Conservation (phyloP, 1,140 invertebrate species). For the Pemphigus obesinymphae region DNA sequence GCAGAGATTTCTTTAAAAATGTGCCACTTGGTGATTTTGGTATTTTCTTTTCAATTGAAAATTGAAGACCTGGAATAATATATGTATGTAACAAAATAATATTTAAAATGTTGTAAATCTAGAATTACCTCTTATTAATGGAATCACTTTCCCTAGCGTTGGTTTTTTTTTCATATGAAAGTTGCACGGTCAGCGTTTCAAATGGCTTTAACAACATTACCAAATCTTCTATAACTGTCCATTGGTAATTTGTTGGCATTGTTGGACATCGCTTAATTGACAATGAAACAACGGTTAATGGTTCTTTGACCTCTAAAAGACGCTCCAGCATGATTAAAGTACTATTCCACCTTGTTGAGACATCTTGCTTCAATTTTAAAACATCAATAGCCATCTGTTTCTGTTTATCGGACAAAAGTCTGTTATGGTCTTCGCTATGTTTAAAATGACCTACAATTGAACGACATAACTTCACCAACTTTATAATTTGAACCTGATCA, state of each 20-base stretch:
- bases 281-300: background rate
- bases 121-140: background rate
- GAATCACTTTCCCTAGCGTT: background rate
- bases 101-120: background rate
- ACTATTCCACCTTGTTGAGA: background rate
- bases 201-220: background rate
- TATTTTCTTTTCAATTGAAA: background rate
- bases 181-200: background rate
- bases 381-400: background rate
- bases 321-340: background rate
- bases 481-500: background rate
- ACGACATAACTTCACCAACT: background rate
- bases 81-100: background rate
- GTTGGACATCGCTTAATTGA: background rate
- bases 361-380: background rate
- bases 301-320: background rate
- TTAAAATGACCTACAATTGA: background rate
- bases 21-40: background rate
- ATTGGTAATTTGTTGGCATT: background rate
- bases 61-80: background rate
- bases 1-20: background rate
- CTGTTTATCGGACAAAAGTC: background rate
- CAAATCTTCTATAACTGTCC: background rate
- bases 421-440: background rate
- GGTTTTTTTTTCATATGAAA: background rate